A percentile compares a stretch with the other conserved stretches of the same genome.
phyloP scores from a whole-genome alignment of 2,113 vertebrate genomes.

The Oreotrochilus melanogaster region DNA sequence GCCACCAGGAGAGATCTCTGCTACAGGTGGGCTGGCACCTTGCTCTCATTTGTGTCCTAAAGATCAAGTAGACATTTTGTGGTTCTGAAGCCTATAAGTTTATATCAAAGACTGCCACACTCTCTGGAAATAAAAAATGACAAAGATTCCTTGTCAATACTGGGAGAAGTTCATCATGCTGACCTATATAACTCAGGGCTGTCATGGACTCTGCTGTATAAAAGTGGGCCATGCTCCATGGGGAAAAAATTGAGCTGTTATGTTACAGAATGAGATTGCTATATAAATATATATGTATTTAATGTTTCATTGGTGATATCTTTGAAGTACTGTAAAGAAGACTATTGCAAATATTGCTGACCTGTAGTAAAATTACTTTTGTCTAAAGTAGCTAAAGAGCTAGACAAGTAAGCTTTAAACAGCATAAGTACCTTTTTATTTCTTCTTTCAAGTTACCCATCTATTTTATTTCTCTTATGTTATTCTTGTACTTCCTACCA shows the following conservation, averaged over 20 bases:
- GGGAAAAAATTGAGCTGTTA: background rate
- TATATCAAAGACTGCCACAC: background rate
- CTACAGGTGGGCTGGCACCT: background rate
- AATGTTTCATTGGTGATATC: background rate
- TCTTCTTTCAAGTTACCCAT: background rate
- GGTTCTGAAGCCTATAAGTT: background rate
- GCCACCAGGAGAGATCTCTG: background rate
- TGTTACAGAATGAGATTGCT: background rate
- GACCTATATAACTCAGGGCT: background rate
- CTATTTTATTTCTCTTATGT: constrained; percentile 10
- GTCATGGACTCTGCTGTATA: fast-evolving
- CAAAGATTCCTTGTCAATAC: background rate
- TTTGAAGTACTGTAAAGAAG: background rate
- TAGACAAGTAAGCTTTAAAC: constrained; percentile 3
- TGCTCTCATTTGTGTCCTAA: background rate
- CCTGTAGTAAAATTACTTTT: background rate
- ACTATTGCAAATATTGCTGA: background rate
- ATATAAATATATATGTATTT: background rate
- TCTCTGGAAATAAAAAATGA: background rate
- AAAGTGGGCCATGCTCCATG: background rate
- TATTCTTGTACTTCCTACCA: constrained; percentile 22
- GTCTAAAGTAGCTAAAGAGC: background rate
- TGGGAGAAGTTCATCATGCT: background rate
- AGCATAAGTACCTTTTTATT: background rate
- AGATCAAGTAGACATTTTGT: background rate